Evolutionary conservation across 1,140 invertebrate species (phyloP).

Genomic region (Zaprionus lachaisei): DNA sequence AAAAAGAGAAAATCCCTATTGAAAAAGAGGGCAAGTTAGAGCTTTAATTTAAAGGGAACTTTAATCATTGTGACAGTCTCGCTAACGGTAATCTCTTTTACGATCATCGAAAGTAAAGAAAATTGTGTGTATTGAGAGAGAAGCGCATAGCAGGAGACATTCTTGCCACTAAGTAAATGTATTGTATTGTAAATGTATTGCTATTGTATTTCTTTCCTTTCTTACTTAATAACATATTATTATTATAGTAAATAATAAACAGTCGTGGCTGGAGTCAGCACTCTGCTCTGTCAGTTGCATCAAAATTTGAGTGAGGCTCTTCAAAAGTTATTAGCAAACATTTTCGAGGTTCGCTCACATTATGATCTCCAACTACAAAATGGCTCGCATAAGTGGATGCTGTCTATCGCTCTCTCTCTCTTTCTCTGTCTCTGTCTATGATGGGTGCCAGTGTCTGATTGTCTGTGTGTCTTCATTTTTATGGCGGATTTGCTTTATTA

Average conservation of each 20-base stretch:
- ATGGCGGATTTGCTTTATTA: slow-evolving; percentile 52
- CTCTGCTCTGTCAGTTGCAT: slow-evolving; percentile 19
- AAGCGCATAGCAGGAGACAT: slow-evolving; percentile 8
- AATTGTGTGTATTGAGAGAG: slow-evolving; percentile 17
- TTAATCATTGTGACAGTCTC: slow-evolving; percentile 36
- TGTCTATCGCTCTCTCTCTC: not conserved
- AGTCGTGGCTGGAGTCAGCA: slow-evolving; percentile 36
- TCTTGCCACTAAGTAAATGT: not conserved
- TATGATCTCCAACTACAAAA: slow-evolving; percentile 62
- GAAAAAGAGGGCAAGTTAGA: slow-evolving; percentile 45
- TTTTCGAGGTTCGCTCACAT: slow-evolving; percentile 54
- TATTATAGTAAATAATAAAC: slow-evolving; percentile 8
- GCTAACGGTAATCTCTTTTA: slow-evolving; percentile 31
- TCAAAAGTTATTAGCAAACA: slow-evolving; percentile 74
- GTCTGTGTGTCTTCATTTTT: slow-evolving; percentile 48
- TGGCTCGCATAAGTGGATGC: slow-evolving; percentile 24
- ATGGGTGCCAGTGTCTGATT: slow-evolving; percentile 13
- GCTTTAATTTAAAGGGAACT: slow-evolving; percentile 40
- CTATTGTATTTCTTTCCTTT: slow-evolving; percentile 7
- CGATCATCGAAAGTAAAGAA: slow-evolving; percentile 30
- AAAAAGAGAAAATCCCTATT: slow-evolving; percentile 53
- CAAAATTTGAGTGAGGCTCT: slow-evolving; percentile 38
- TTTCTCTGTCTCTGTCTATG: not conserved
- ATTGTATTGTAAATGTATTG: no score
- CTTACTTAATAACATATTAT: not conserved